Evolutionary conservation across 2,113 vertebrate genomes (phyloP).

Genomic region (Archocentrus centrarchus): DNA sequence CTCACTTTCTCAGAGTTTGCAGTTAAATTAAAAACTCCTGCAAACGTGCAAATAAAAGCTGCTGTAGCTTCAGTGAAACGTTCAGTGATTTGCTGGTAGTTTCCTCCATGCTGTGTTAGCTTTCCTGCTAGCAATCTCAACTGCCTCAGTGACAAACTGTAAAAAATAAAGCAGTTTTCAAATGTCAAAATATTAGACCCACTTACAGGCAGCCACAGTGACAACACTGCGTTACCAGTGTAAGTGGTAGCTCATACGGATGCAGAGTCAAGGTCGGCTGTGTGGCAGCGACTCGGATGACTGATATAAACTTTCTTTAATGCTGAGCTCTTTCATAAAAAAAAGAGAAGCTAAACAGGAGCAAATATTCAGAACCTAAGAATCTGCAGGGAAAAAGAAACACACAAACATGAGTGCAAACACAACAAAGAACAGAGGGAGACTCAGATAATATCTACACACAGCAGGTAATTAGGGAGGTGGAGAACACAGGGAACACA

Average conservation of each 20-base stretch:
- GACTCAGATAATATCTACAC: no score
- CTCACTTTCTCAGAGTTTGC: background rate
- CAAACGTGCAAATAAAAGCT: background rate
- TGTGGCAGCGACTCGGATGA: no score
- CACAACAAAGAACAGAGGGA: no score
- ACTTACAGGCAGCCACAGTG: constrained; percentile 4
- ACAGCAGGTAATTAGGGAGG: no score
- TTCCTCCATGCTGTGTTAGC: background rate
- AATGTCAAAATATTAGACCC: constrained; percentile 12
- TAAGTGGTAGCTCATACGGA: constrained; percentile 25
- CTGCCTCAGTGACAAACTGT: constrained; percentile 8
- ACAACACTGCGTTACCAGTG: constrained; percentile 18
- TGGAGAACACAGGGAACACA: no score
- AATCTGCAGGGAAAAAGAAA: no score
- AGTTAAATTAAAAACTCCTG: background rate
- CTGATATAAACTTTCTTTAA: no score
- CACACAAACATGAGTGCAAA: no score
- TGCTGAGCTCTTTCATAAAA: no score
- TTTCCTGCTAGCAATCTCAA: background rate
- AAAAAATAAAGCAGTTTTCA: constrained; percentile 18
- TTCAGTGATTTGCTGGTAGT: background rate
- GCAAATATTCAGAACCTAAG: no score
- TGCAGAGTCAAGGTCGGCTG: background rate
- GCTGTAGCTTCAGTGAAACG: background rate
- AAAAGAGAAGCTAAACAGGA: no score